Evolutionary conservation across 1,140 invertebrate species (phyloP), one percentile per base, ranked within the genome.

Genomic region (Aphidius gifuensis): DNA sequence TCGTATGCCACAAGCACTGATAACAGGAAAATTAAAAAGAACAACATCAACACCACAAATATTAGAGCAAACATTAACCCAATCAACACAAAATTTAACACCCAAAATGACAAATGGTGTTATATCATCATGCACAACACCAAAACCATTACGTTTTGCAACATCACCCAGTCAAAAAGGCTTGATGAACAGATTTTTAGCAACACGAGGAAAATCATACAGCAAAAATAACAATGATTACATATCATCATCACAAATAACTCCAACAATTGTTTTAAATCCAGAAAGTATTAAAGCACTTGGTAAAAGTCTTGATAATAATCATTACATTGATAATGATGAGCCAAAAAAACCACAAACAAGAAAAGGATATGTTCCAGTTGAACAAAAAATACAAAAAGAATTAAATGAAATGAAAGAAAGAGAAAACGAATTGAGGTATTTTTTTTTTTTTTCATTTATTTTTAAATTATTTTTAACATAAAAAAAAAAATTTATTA

Each of bases 341-440:
- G 74, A 77, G 8, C 73, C 74, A 1, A 75, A 72, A 50, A 72
- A 69, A 7, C 83, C 85, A 60, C 84, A 83, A 0, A 76, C 85
- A 23, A 80, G 87, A 40, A 86, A 85, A 39, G 87, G 87, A 23
- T 89, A 85, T 67, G 83, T 87, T 3, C 87, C 87, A 3, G 88
- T 90, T 3, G 89, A 91, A 71, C 86, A 89, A 65, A 91, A 91
- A 74, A 92, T 92, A 60, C 88, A 91, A 72, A 87, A 88, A 61
- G 90, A 92, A 74, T 75, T 92, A 40, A 83, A 84, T 72, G 88
- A 90, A 67, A 88, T 91, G 82, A 88, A 88, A 68, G 83, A 85
- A 47, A 80, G 90, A 47, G 90, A 92, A 69, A 84, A 87, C 58
- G 90, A 92, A 69, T 76, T 92, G 9, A 90, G 87, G 83, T 87